Evolutionary conservation across 2,797 vertebrate genomes (phyloP).

Genomic region (Emys orbicularis): DNA sequence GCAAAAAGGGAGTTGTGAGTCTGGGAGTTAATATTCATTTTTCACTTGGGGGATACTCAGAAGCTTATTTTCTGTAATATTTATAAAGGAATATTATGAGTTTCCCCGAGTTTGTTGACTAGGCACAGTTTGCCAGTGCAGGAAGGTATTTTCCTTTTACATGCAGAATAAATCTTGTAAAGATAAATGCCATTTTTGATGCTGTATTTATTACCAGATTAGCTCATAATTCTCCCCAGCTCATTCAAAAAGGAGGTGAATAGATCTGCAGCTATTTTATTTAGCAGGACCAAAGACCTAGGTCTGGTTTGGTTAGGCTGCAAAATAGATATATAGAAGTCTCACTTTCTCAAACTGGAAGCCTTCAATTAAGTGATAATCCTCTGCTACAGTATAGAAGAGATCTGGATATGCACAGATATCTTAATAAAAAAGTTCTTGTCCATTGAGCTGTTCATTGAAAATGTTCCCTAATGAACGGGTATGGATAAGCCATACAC

Average conservation of each 20-base stretch:
- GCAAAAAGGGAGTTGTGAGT: neutral
- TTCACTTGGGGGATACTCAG: neutral
- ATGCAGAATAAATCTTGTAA: neutral
- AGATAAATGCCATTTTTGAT: neutral
- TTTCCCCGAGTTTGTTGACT: neutral
- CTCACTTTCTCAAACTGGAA: conserved; percentile 25
- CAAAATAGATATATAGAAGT: neutral
- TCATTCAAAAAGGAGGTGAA: conserved; percentile 1
- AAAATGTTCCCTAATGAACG: neutral
- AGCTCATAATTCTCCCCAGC: neutral
- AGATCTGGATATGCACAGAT: conserved; percentile 4
- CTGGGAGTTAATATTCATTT: neutral
- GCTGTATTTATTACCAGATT: neutral
- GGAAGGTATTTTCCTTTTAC: neutral
- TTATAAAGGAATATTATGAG: neutral
- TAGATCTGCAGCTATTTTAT: neutral
- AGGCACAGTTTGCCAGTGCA: neutral
- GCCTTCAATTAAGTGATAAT: neutral
- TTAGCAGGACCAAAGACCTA: neutral
- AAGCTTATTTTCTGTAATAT: neutral
- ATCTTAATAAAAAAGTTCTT: neutral
- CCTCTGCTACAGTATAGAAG: neutral
- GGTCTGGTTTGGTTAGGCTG: neutral
- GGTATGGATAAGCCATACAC: neutral
- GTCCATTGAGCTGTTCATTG: neutral